phyloP scores from a whole-genome alignment of 2,888 invertebrate genomes.

The Cybosia mesomella region DNA sequence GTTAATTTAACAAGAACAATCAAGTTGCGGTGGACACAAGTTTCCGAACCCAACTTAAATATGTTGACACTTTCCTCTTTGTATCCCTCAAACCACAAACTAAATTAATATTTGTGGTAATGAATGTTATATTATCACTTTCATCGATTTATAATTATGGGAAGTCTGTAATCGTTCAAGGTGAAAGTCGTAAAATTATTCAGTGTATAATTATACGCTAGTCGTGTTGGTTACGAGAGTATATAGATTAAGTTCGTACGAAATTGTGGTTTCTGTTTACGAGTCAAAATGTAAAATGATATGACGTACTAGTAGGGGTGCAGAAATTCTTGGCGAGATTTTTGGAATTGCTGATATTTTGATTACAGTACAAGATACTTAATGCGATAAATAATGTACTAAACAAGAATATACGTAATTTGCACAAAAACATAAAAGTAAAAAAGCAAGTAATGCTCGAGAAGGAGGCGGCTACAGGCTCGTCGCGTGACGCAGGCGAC shows the following conservation, averaged over 20 bases:
- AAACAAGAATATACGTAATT: too few relatives aligned
- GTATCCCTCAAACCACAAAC: background rate
- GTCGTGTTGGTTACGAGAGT: constrained; percentile 6
- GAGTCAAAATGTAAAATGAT: background rate
- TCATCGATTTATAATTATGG: constrained; percentile 5
- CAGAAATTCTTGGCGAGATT: background rate
- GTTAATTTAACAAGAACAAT: background rate
- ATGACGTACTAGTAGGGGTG: background rate
- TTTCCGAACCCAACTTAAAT: constrained; percentile 1
- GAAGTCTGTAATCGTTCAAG: background rate
- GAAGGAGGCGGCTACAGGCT: too few relatives aligned
- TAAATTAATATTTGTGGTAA: background rate
- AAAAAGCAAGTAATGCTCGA: too few relatives aligned
- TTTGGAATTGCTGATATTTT: background rate
- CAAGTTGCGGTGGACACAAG: background rate
- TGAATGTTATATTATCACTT: constrained; percentile 11
- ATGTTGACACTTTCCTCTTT: background rate
- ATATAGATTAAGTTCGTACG: constrained; percentile 7
- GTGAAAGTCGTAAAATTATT: background rate
- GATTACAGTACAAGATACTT: background rate
- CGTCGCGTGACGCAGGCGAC: too few relatives aligned
- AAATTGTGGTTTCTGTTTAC: constrained; percentile 8
- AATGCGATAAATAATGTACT: too few relatives aligned
- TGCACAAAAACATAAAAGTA: too few relatives aligned
- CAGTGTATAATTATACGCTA: constrained; percentile 6